phyloP scores from a whole-genome alignment of 2,797 vertebrate species.

The Natrix natrix region DNA sequence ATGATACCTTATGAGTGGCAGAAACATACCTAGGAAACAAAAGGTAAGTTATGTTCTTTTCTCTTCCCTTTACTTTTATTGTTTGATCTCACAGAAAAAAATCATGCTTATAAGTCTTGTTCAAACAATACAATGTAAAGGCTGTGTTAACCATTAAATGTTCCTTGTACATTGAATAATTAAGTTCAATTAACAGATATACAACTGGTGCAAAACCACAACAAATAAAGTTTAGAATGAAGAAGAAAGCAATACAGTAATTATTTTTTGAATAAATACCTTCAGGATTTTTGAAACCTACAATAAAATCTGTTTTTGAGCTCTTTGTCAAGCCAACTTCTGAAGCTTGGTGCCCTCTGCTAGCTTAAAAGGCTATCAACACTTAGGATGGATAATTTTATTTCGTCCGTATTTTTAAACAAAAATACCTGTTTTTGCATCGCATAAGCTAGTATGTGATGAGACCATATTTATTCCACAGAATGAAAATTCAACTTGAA shows the following conservation, averaged over 20 bases:
- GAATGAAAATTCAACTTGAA: not conserved
- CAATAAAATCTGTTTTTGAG: not conserved
- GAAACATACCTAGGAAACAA: not conserved
- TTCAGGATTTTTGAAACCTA: not conserved
- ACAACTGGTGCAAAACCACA: not conserved
- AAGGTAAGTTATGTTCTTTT: not conserved
- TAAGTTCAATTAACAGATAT: not conserved
- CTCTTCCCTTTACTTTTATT: not conserved
- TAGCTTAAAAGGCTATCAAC: not conserved
- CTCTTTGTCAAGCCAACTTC: not conserved
- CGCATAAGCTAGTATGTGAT: not conserved
- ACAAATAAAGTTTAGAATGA: not conserved
- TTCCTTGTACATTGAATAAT: not conserved
- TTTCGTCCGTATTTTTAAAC: not conserved
- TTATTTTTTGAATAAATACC: not conserved
- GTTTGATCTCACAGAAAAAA: not conserved
- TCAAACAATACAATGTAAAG: not conserved
- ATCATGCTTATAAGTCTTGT: not conserved
- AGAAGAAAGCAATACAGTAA: not conserved
- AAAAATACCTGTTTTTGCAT: not conserved
- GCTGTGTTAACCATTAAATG: not conserved
- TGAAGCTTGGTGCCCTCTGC: not conserved
- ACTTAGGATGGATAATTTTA: not conserved
- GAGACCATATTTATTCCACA: not conserved
- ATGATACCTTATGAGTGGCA: not conserved